These are phyloP conservation scores for Sacculina carcini DNA, from an alignment of 2,888 invertebrate species.

Conservation along the genomic window DNA sequence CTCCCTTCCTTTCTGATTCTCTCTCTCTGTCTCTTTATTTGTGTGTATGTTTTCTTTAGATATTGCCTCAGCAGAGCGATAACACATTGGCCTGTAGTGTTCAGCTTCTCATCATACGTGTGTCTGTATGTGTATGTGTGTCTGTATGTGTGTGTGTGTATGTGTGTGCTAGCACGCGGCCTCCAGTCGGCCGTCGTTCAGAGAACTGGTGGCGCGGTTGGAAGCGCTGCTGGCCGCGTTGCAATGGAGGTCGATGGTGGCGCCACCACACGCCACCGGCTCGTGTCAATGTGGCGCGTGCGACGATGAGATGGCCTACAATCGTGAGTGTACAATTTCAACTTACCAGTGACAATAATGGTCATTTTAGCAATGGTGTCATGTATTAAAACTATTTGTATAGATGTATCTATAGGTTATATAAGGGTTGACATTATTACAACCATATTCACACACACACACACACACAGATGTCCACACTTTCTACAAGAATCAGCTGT, in stretches of 20 bases:
- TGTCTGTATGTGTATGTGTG: neutral
- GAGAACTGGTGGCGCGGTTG: constrained; percentile 40
- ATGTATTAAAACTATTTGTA: too few species aligned
- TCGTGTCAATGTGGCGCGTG: neutral
- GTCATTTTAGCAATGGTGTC: too few species aligned
- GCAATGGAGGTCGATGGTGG: neutral
- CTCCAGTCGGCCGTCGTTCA: constrained; percentile 47
- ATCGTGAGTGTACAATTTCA: too few species aligned
- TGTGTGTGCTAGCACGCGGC: constrained; percentile 9
- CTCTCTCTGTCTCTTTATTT: too few species aligned
- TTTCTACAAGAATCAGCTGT: too few species aligned
- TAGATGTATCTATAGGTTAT: too few species aligned
- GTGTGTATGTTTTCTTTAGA: constrained; percentile 6
- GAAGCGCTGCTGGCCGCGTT: constrained; percentile 20
- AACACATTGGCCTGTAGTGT: neutral
- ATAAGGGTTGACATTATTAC: too few species aligned
- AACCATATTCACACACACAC: too few species aligned
- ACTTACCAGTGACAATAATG: too few species aligned
- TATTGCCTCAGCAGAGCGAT: neutral
- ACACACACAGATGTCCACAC: too few species aligned
- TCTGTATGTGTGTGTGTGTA: neutral
- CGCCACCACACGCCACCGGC: neutral
- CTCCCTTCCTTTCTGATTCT: too few species aligned
- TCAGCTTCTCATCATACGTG: neutral
- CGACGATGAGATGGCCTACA: too few species aligned